Percentiles rank a stretch among this genome's conserved stretches.
Evolutionary conservation across 37 sponge, comb jelly and placozoan genomes (phyloP).

Genomic region (Beroe forskalii): DNA sequence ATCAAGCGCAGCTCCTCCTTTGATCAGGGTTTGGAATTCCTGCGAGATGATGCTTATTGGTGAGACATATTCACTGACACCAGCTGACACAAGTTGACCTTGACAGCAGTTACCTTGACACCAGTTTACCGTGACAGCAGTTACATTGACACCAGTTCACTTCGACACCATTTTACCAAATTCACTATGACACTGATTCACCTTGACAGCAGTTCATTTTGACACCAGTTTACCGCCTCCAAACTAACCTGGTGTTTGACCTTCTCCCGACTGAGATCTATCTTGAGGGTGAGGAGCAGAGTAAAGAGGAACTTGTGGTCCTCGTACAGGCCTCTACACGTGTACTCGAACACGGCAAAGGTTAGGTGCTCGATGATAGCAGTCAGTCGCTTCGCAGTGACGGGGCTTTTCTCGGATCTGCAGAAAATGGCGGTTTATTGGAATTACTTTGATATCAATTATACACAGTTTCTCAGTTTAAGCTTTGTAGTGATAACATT

Average conservation of each 20-base stretch:
- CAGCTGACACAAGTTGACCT: too few species aligned
- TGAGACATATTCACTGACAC: too few species aligned
- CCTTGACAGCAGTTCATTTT: too few species aligned
- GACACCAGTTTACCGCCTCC: too few species aligned
- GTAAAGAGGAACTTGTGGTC: slow-evolving; percentile 67
- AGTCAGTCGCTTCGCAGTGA: slow-evolving; percentile 55
- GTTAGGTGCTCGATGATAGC: slow-evolving; percentile 65
- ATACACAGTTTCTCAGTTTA: too few species aligned
- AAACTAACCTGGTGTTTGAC: slow-evolving; percentile 59
- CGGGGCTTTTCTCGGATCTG: slow-evolving; percentile 46
- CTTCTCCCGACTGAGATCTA: slow-evolving; percentile 51
- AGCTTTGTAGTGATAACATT: too few species aligned
- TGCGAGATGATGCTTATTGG: too few species aligned
- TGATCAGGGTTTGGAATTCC: slow-evolving; percentile 66
- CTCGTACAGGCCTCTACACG: slow-evolving; percentile 64
- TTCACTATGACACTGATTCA: too few species aligned
- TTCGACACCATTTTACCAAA: too few species aligned
- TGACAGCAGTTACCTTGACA: too few species aligned
- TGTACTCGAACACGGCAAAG: slow-evolving; percentile 66
- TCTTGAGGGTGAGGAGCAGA: slow-evolving; percentile 66
- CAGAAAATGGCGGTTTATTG: not conserved
- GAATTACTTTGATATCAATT: not conserved
- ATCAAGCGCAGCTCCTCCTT: slow-evolving; percentile 67
- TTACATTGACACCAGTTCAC: too few species aligned
- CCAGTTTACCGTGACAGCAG: too few species aligned